phyloP scores from a whole-genome alignment of 1,140 invertebrate species.

The Archegozetes longisetosus region DNA sequence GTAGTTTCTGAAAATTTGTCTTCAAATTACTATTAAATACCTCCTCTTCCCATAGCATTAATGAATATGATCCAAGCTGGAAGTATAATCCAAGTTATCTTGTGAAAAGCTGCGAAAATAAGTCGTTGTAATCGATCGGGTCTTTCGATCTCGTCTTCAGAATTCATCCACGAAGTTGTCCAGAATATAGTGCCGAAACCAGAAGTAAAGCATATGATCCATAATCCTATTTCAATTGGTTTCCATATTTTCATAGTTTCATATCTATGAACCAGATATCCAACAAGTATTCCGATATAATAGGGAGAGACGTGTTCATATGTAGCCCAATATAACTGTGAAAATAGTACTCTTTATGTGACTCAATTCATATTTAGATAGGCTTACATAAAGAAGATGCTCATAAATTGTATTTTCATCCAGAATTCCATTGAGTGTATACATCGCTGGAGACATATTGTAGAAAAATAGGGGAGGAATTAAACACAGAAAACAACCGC shows the following conservation, averaged over 20 bases:
- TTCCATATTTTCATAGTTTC: not conserved
- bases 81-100: not conserved
- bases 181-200: not conserved
- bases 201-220: not conserved
- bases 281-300: not conserved
- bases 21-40: too few relatives aligned
- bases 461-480: not conserved
- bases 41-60: not conserved
- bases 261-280: not conserved
- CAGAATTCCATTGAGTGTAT: not conserved
- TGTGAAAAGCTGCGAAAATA: not conserved
- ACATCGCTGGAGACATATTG: not conserved
- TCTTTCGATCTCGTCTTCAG: not conserved
- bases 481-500: not conserved
- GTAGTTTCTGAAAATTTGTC: too few relatives aligned
- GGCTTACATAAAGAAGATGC: not conserved
- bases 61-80: not conserved
- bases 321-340: not conserved
- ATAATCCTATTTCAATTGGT: not conserved
- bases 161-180: not conserved
- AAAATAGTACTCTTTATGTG: not conserved
- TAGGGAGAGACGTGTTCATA: not conserved
- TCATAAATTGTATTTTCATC: not conserved
- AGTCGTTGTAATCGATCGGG: not conserved
- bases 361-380: not conserved